Evolutionary conservation across 2,888 invertebrate species (phyloP).

Genomic region (Diplolepis rosae): DNA sequence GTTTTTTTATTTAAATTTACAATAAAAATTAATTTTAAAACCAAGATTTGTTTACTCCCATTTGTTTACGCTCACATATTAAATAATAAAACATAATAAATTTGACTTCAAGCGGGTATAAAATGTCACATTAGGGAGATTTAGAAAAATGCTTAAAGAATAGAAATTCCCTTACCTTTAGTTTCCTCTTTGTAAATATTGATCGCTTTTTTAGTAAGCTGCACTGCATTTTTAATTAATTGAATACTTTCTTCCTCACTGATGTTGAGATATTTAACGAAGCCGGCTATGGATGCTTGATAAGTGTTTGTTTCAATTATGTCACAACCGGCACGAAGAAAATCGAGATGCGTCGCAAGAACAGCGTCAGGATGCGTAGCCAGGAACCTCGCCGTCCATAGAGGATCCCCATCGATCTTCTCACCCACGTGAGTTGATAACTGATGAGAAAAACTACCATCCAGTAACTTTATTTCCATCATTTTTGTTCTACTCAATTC

Average conservation of each 20-base stretch:
- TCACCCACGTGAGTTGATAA: conserved; percentile 84
- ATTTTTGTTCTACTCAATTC: too few species aligned
- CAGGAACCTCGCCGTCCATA: conserved; percentile 90
- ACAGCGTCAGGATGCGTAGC: conserved; percentile 86
- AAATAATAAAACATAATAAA: too few species aligned
- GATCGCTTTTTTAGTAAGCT: conserved; percentile 83
- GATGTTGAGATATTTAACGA: conserved; percentile 82
- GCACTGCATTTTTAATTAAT: conserved; percentile 84
- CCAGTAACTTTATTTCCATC: conserved; percentile 69
- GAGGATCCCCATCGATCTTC: conserved; percentile 86
- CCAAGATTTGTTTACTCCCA: too few species aligned
- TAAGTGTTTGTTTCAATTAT: conserved; percentile 92
- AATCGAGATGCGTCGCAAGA: conserved; percentile 86
- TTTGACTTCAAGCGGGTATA: too few species aligned
- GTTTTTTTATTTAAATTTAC: too few species aligned
- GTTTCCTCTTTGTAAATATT: conserved; percentile 46
- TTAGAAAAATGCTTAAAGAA: too few species aligned
- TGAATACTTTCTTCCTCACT: conserved; percentile 80
- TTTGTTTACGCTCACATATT: too few species aligned
- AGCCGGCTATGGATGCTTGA: conserved; percentile 80
- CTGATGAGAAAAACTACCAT: conserved; percentile 88
- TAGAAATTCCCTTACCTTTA: conserved; percentile 1
- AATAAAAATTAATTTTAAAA: too few species aligned
- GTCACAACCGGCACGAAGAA: conserved; percentile 88
- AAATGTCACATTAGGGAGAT: too few species aligned